Base-by-base conservation (phyloP, 2,888 invertebrate genomes). In the Cantharis nigra region DNA sequence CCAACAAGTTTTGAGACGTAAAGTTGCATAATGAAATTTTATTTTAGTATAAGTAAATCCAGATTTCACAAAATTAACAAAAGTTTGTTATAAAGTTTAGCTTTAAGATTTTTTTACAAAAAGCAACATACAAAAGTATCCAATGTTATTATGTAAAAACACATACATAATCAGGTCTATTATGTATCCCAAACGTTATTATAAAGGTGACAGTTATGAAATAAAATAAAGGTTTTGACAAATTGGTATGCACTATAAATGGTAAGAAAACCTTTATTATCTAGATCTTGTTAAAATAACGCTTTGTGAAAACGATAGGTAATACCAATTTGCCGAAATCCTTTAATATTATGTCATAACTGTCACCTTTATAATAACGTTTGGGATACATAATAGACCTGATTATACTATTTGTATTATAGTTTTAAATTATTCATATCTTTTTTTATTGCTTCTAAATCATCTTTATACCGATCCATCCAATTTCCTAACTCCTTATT, bases 401-500 rank as follows among this genome's bases (percentile, higher is more conserved):
- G n/a, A n/a, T n/a, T n/a, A 16, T 16, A 16, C 16, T 16, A 16
- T 16, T n/a, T n/a, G n/a, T 49, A 49, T 49, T 49, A 49, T n/a
- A 49, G 13, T n/a, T 49, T 49, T 49, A 49, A 49, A 49, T 49
- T 49, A 49, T 2, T 49, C 74, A 78, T 78, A 65, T 78, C 71
- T 26, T 76, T 78, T 63, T 63, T 75, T 14, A 78, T 28, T 11
- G 70, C 18, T 69, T 78, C 78, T 33, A 78, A 30, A 49, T 78
- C 78, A 7, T 73, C 79, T 75, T 88, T 87, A 79, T 90, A 90
- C 84, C 91, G 88, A 82, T 89, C 88, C 76, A 90, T 88, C 87
- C 90, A 90, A 76, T 86, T 90, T 20, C 89, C 86, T 64, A 91
- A 90, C 70, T 90, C 90, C n/a, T 84, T 88, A 79, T 89, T 89